These are phyloP conservation scores for Acrossocheilus fasciatus DNA, from an alignment of 2,797 vertebrate species.

Conservation along the genomic window DNA sequence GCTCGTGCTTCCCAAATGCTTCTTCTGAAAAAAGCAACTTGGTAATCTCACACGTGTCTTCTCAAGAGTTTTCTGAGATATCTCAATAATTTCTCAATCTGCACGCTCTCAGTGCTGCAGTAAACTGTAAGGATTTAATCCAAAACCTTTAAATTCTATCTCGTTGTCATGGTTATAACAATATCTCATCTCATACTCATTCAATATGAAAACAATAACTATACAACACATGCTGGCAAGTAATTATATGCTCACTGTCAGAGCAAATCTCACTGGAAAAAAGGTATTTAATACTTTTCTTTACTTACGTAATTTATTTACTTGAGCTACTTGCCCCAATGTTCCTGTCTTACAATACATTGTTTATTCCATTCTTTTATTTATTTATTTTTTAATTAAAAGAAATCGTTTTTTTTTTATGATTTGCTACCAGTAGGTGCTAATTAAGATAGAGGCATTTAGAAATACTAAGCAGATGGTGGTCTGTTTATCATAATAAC, in stretches of 20 bases:
- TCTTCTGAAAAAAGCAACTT: not conserved
- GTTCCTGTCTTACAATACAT: not conserved
- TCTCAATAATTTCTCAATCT: not conserved
- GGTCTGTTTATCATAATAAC: conserved; percentile 21
- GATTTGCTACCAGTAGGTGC: not conserved
- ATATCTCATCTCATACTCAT: not conserved
- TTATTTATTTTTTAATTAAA: not conserved
- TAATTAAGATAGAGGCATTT: conserved; percentile 4
- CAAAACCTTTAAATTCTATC: not conserved
- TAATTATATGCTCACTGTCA: conserved; percentile 4
- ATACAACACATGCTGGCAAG: not conserved
- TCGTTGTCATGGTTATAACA: not conserved
- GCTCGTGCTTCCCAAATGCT: not conserved
- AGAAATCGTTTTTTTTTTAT: not conserved
- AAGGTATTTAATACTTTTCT: not conserved
- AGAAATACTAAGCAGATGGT: conserved; percentile 33
- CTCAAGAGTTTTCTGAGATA: not conserved
- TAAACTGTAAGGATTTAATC: not conserved
- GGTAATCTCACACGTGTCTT: not conserved
- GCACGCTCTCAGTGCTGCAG: not conserved
- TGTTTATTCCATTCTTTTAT: not conserved
- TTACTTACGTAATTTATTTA: not conserved
- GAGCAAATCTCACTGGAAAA: not conserved
- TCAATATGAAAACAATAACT: conserved; percentile 12
- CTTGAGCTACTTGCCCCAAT: not conserved